phyloP scores from a whole-genome alignment of 2,888 invertebrate species.

The Pilophorus perplexus region DNA sequence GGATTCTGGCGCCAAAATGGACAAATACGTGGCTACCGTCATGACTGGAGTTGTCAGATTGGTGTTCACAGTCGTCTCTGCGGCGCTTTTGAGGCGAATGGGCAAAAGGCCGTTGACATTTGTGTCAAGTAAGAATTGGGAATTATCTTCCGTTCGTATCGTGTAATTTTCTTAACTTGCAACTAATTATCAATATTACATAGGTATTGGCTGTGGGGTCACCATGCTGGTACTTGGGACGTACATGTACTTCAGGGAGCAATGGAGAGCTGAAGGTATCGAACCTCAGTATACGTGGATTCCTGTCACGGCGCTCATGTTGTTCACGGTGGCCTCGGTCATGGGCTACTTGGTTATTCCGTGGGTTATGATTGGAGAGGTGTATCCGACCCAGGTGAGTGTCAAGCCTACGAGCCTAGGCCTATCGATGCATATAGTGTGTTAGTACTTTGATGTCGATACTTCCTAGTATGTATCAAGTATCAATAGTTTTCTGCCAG shows the following conservation, averaged over 20 bases:
- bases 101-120: conserved; percentile 65
- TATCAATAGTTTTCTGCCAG: too few relatives aligned
- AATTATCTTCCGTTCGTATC: too few relatives aligned
- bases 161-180: too few relatives aligned
- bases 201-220: conserved; percentile 60
- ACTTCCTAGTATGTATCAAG: too few relatives aligned
- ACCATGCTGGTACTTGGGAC: conserved; percentile 62
- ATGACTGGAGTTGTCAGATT: conserved; percentile 61
- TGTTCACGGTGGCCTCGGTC: conserved; percentile 63
- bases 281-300: conserved; percentile 58
- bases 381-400: conserved; percentile 63
- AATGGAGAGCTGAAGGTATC: conserved; percentile 55
- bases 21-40: conserved; percentile 62
- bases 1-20: conserved; percentile 59
- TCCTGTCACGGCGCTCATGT: conserved; percentile 61
- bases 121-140: conserved; percentile 62
- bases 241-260: conserved; percentile 60
- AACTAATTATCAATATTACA: too few relatives aligned
- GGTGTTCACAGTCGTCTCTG: conserved; percentile 63
- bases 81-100: conserved; percentile 60
- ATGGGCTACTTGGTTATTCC: conserved; percentile 67
- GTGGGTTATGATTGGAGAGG: conserved; percentile 74
- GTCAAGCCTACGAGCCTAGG: background rate
- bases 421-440: too few relatives aligned
- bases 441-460: too few relatives aligned